Conservation (phyloP, 2,113 vertebrate genomes). For the Sphaerodactylus townsendi region DNA sequence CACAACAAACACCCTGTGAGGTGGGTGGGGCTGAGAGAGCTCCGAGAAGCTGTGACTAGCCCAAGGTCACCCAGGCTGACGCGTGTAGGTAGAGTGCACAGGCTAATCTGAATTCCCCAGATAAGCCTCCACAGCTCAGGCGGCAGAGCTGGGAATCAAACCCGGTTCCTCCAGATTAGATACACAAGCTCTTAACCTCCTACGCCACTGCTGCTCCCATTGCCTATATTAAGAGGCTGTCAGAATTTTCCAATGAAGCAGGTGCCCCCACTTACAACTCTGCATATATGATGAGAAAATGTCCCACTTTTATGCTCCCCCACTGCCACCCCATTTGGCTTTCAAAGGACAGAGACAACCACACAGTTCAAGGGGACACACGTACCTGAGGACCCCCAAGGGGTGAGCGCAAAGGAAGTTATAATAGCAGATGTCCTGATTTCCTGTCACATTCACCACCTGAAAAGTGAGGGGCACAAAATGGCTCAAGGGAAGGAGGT, state of each 20-base stretch:
- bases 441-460: slow-evolving; percentile 82
- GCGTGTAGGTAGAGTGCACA: too few species aligned
- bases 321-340: not conserved
- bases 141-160: too few species aligned
- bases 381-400: slow-evolving; percentile 79
- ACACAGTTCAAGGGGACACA: slow-evolving; percentile 13
- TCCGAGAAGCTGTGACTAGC: too few species aligned
- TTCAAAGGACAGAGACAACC: not conserved
- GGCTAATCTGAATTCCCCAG: too few species aligned
- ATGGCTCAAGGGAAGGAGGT: not conserved
- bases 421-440: slow-evolving; percentile 86
- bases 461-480: slow-evolving; percentile 37
- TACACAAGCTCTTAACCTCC: too few species aligned
- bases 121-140: too few species aligned
- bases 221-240: not conserved
- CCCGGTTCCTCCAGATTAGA: too few species aligned
- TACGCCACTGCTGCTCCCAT: too few species aligned
- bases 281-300: not conserved
- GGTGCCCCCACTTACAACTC: not conserved
- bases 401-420: slow-evolving; percentile 84
- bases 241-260: not conserved
- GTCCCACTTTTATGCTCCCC: not conserved
- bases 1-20: too few species aligned
- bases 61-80: too few species aligned
- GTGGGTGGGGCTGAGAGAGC: too few species aligned